Base-by-base conservation (phyloP, 1,140 invertebrate genomes). In the Paralvinella palmiformis region DNA sequence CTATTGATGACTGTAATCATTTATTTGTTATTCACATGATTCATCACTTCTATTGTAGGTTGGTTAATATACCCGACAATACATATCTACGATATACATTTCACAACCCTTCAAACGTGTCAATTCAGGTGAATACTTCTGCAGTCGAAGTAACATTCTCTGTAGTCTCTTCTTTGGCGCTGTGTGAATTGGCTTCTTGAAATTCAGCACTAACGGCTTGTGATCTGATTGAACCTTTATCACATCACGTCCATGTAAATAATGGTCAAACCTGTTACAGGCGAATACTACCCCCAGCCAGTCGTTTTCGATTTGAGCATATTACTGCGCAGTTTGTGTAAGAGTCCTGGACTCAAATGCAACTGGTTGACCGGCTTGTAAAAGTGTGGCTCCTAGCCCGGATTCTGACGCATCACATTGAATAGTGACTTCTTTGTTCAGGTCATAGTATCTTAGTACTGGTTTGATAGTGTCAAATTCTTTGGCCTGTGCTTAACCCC, bases 251-350 rank as follows among this genome's bases (percentile, higher is more conserved):
- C 76, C 79, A 71, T 79, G 78, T 13, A 79, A 66, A 65, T 73
- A 80, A 24, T 74, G 45, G 61, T 77, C 75, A 71, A 82, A 83
- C 35, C 72, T 63, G 55, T 78, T 73, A 5, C 75, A 70, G 5
- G 74, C 75, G 64, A 81, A 84, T 4, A 84, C 72, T 44, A 84
- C 79, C 3, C 82, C 79, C 2, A 83, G 69, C n/a, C n/a, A n/a
- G n/a, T n/a, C n/a, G 50, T 65, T 68, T 50, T 73, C 72, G 44
- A 71, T 73, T 36, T 68, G 68, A 10, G 66, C 61, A 55, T 72
- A 73, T 20, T 62, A n/a, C 7, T 32, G 45, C 58, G 71, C 68
- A 1, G 64, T 62, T 13, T 45, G 10, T n/a, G 59, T 71, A 4
- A 75, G 53, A 13, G 69, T 36, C n/a, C 69, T 22, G 7, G 55